Percentiles rank a stretch among this genome's conserved stretches.
Conservation (phyloP, 2,113 vertebrate species). For the Erythrolamprus reginae region DNA sequence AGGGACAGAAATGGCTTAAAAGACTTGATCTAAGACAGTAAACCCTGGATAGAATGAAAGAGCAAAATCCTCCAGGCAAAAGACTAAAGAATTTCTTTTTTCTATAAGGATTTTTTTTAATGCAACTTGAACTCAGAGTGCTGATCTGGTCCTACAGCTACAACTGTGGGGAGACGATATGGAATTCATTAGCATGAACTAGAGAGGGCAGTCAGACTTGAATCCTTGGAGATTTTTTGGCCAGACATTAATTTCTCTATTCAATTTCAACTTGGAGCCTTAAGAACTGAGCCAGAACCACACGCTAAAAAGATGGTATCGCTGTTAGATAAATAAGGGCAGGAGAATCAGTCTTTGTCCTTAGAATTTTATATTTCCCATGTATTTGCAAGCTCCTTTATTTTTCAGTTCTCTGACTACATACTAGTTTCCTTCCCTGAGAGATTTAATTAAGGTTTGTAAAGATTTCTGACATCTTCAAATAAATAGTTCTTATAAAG, state of each 20-base stretch:
- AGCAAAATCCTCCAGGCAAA: conserved; percentile 5
- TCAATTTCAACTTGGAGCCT: background rate
- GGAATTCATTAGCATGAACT: background rate
- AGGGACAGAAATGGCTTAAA: background rate
- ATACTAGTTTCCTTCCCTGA: background rate
- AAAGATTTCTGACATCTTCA: conserved; percentile 24
- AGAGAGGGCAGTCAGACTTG: background rate
- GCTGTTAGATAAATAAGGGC: conserved; percentile 7
- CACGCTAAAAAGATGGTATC: background rate
- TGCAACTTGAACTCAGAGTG: conserved; percentile 1
- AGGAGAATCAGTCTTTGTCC: background rate
- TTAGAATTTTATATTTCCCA: background rate
- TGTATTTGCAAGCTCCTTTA: background rate
- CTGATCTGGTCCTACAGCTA: conserved; percentile 13
- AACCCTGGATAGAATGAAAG: conserved; percentile 13
- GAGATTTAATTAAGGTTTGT: conserved; percentile 14
- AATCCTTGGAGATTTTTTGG: background rate
- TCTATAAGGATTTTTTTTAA: background rate
- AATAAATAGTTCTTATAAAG: conserved; percentile 1
- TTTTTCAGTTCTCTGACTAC: background rate
- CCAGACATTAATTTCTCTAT: background rate
- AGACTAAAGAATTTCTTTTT: background rate
- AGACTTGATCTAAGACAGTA: conserved; percentile 2
- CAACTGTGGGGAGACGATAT: conserved; percentile 14
- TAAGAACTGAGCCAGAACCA: background rate